Evolutionary conservation across 1,140 invertebrate genomes (phyloP).

Genomic region (Zelostemma sp.): DNA sequence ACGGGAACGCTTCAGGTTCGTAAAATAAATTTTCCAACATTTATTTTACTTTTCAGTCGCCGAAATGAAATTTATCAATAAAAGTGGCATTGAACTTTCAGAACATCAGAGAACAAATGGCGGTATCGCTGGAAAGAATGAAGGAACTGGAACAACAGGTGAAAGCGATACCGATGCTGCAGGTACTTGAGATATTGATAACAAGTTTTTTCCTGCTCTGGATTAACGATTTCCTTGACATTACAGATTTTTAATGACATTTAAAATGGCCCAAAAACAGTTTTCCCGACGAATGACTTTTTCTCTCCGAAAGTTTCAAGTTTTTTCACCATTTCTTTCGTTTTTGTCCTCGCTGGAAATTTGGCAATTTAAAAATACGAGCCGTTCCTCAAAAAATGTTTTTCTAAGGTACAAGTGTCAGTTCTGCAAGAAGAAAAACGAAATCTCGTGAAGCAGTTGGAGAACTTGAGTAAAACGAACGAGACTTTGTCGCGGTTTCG

Average conservation of each 20-base stretch:
- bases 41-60: neutral
- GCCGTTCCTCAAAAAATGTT: neutral
- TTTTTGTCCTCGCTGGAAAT: no score
- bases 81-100: conserved; percentile 50
- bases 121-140: conserved; percentile 81
- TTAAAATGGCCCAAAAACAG: no score
- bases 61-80: neutral
- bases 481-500: conserved; percentile 63
- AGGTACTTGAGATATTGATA: conserved; percentile 72
- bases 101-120: conserved; percentile 82
- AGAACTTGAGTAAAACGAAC: conserved; percentile 56
- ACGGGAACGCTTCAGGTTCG: conserved; percentile 62
- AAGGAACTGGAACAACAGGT: conserved; percentile 87
- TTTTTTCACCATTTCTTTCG: no score
- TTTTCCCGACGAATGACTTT: no score
- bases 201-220: neutral
- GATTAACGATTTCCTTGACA: no score
- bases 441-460: conserved; percentile 72
- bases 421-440: conserved; percentile 80
- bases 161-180: conserved; percentile 84
- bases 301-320: no score
- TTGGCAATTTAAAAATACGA: no score
- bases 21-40: neutral
- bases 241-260: no score
- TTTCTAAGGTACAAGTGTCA: conserved; percentile 75